These are phyloP conservation scores for Poeciliopsis infans DNA, from an alignment of 2,797 vertebrate genomes.

Conservation along the genomic window DNA sequence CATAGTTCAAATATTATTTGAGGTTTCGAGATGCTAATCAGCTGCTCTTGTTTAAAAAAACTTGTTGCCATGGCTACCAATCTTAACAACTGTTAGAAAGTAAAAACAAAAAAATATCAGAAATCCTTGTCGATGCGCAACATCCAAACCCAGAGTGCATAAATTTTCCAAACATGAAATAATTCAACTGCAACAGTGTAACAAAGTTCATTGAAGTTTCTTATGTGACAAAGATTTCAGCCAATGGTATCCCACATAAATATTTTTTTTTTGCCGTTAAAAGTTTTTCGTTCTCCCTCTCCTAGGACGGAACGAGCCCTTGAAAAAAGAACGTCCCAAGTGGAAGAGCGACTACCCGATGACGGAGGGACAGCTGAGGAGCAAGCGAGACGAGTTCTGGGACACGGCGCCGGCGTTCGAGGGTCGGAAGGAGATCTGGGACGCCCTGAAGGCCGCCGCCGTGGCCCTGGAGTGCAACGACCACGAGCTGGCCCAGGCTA, in stretches of 20 bases:
- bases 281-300: not conserved
- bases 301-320: slow-evolving; percentile 93
- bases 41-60: not conserved
- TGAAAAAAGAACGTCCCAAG: slow-evolving; percentile 95
- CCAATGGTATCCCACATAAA: too few relatives aligned
- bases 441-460: slow-evolving; percentile 94
- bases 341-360: slow-evolving; percentile 99
- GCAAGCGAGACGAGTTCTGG: slow-evolving; percentile 98
- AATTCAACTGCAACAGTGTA: too few relatives aligned
- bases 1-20: not conserved
- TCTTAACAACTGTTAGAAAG: not conserved
- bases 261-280: not conserved
- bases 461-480: slow-evolving; percentile 93
- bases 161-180: too few relatives aligned
- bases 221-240: not conserved
- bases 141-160: too few relatives aligned
- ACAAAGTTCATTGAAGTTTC: too few relatives aligned
- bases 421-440: slow-evolving; percentile 99
- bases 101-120: not conserved
- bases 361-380: slow-evolving; percentile 97
- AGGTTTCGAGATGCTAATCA: not conserved
- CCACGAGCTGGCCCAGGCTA: slow-evolving; percentile 95
- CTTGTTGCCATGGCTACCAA: not conserved
- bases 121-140: not conserved
- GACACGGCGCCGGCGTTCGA: slow-evolving; percentile 97